Percentiles rank a stretch among this genome's conserved stretches.
Conservation (phyloP, 2,113 vertebrate species). For the Peromyscus californicus region DNA sequence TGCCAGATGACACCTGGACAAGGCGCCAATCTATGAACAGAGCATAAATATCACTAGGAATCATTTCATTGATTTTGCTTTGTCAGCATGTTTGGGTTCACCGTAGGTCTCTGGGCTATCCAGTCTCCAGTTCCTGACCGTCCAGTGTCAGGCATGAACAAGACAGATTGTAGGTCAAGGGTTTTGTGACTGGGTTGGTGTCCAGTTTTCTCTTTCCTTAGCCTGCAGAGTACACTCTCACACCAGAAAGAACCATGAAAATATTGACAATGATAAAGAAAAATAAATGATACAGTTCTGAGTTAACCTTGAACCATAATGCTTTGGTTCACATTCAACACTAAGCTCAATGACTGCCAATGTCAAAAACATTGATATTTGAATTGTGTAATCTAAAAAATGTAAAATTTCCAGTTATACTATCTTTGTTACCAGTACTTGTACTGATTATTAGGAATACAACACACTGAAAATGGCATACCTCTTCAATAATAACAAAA, state of each 20-base stretch:
- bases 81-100: too few species aligned
- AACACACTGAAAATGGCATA: neutral
- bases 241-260: neutral
- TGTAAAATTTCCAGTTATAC: neutral
- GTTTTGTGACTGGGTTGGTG: neutral
- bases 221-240: neutral
- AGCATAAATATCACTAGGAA: neutral
- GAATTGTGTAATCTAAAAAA: neutral
- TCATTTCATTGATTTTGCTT: too few species aligned
- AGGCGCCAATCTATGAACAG: neutral
- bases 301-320: neutral
- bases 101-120: too few species aligned
- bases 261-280: slow-evolving; percentile 1
- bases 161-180: too few species aligned
- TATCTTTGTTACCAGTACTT: neutral
- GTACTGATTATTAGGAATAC: neutral
- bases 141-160: too few species aligned
- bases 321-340: slow-evolving; percentile 2
- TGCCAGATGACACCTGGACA: neutral
- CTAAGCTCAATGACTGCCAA: neutral
- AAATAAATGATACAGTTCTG: neutral
- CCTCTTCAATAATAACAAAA: neutral
- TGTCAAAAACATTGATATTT: neutral
- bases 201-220: neutral
- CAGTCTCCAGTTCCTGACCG: too few species aligned